A percentile compares a stretch with the other conserved stretches of the same genome.
Evolutionary conservation across 1,140 invertebrate species (phyloP).

Genomic region (Coelopa frigida): DNA sequence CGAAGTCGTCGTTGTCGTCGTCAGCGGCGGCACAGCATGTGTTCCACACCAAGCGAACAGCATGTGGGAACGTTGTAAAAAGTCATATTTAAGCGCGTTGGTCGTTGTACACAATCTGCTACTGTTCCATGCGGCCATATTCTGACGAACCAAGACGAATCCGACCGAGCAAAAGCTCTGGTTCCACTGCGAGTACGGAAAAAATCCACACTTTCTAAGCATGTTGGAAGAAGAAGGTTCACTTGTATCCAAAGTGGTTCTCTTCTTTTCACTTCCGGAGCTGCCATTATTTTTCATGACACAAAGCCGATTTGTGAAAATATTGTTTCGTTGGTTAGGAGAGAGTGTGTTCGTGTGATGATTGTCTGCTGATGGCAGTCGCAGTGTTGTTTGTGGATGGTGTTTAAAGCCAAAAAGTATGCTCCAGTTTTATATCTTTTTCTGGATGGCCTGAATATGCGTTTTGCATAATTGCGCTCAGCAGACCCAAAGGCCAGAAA

Average conservation of each 20-base stretch:
- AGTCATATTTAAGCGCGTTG: slow-evolving; percentile 28
- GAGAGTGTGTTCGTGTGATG: no score
- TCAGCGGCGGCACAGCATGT: slow-evolving; percentile 30
- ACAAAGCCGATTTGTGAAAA: slow-evolving; percentile 44
- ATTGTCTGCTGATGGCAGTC: no score
- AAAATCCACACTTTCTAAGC: not conserved
- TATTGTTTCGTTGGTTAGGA: slow-evolving; percentile 33
- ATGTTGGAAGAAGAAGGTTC: not conserved
- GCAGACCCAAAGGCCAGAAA: no score
- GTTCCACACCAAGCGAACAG: slow-evolving; percentile 24
- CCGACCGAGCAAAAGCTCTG: not conserved
- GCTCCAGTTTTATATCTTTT: no score
- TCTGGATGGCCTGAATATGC: no score
- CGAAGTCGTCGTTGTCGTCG: no score
- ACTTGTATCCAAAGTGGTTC: no score
- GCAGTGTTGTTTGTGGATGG: no score
- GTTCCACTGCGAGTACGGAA: not conserved
- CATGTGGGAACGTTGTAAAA: slow-evolving; percentile 13
- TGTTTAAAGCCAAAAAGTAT: no score
- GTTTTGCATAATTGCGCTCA: no score
- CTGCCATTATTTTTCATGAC: slow-evolving; percentile 42
- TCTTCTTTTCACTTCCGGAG: not conserved
- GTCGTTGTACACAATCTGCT: slow-evolving; percentile 36
- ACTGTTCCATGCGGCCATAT: slow-evolving; percentile 10
- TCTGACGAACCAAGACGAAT: not conserved